Conservation (phyloP, 2,888 invertebrate species). For the Teleiodes luculella region DNA sequence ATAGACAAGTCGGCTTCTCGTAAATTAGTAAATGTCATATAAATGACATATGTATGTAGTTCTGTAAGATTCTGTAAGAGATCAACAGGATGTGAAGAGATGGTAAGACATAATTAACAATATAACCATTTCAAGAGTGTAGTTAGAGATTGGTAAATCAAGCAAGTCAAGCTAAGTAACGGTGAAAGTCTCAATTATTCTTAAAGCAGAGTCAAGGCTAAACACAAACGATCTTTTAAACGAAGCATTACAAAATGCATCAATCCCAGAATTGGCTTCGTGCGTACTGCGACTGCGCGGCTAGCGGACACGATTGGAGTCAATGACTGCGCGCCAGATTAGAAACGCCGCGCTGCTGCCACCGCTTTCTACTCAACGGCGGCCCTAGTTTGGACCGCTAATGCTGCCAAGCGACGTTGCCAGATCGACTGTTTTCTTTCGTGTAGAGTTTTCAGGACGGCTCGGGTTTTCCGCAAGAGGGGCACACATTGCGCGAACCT, state of each 20-base stretch:
- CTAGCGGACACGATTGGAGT: conserved; percentile 35
- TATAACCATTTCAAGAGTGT: too few species aligned
- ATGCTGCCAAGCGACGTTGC: conserved; percentile 49
- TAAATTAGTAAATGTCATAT: too few species aligned
- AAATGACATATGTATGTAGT: too few species aligned
- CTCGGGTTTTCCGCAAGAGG: background rate
- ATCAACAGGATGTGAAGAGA: too few species aligned
- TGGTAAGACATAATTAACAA: too few species aligned
- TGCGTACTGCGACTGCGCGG: conserved; percentile 10
- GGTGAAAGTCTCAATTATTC: background rate
- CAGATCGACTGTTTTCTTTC: conserved; percentile 34
- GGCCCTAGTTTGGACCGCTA: conserved; percentile 47
- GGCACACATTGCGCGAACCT: too few species aligned
- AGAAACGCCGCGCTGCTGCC: conserved; percentile 59
- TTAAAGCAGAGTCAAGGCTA: background rate
- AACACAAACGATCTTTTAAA: background rate
- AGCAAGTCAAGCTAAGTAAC: background rate
- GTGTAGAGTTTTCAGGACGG: background rate
- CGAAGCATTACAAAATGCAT: conserved; percentile 3
- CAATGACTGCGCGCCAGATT: conserved; percentile 74
- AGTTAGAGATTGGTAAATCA: too few species aligned
- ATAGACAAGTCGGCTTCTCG: too few species aligned
- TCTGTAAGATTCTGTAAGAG: too few species aligned
- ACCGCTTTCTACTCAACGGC: conserved; percentile 69
- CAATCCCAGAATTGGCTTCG: conserved; percentile 5